Evolutionary conservation across 2,888 invertebrate genomes (phyloP).

Genomic region (Lagria hirta): DNA sequence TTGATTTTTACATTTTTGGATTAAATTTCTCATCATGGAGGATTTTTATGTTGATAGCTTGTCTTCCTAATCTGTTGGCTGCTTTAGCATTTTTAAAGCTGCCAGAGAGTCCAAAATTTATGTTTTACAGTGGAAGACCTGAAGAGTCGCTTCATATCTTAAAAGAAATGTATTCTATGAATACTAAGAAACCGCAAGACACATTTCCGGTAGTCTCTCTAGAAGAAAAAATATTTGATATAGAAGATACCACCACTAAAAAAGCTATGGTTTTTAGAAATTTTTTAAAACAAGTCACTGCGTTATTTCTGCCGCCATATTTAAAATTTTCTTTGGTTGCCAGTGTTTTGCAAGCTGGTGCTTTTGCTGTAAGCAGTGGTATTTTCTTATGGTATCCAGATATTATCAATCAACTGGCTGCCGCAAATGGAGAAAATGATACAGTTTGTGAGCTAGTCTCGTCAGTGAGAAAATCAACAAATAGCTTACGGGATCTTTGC

Average conservation of each 20-base stretch:
- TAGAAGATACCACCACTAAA: slow-evolving; percentile 2
- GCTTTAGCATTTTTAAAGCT: slow-evolving; percentile 29
- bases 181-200: slow-evolving; percentile 33
- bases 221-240: slow-evolving; percentile 16
- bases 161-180: slow-evolving; percentile 35
- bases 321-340: slow-evolving; percentile 32
- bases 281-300: slow-evolving; percentile 31
- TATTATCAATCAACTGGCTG: slow-evolving; percentile 36
- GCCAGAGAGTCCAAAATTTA: slow-evolving; percentile 40
- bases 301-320: slow-evolving; percentile 33
- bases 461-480: slow-evolving; percentile 10
- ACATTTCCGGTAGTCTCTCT: slow-evolving; percentile 33
- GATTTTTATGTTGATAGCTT: slow-evolving; percentile 31
- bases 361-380: slow-evolving; percentile 39
- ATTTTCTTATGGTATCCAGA: slow-evolving; percentile 43
- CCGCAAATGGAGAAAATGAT: slow-evolving; percentile 19
- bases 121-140: slow-evolving; percentile 30
- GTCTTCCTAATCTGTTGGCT: slow-evolving; percentile 30
- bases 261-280: slow-evolving; percentile 21
- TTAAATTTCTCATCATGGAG: slow-evolving; percentile 33
- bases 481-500: not conserved
- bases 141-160: slow-evolving; percentile 32
- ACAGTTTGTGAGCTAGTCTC: slow-evolving; percentile 39
- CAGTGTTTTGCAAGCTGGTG: slow-evolving; percentile 36
- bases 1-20: slow-evolving; percentile 25